These are phyloP conservation scores for Ophion costatus DNA, from an alignment of 2,888 invertebrate genomes.

Conservation along the genomic window DNA sequence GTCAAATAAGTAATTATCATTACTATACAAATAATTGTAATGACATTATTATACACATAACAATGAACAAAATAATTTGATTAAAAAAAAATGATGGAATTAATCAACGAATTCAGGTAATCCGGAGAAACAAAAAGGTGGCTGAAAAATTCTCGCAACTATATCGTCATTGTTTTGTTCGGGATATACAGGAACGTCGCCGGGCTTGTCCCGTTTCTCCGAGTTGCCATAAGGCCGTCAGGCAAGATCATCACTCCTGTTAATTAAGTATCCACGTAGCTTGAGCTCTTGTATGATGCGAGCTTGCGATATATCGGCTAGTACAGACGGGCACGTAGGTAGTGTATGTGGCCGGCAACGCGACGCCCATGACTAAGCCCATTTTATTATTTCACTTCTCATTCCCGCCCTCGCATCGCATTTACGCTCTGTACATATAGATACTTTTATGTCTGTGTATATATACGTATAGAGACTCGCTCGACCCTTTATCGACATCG, in stretches of 20 bases:
- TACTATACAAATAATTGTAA: too few relatives aligned
- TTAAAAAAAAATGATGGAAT: too few relatives aligned
- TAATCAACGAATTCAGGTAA: neutral
- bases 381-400: conserved; percentile 70
- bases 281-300: neutral
- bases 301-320: conserved; percentile 22
- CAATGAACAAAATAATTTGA: too few relatives aligned
- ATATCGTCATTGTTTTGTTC: conserved; percentile 12
- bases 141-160: neutral
- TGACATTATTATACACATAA: too few relatives aligned
- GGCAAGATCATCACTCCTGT: conserved; percentile 50
- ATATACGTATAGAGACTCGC: conserved; percentile 13
- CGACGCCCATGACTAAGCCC: conserved; percentile 74
- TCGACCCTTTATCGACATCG: conserved; percentile 50
- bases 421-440: conserved; percentile 43
- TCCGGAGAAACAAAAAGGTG: neutral
- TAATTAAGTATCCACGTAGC: conserved; percentile 40
- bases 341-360: conserved; percentile 35
- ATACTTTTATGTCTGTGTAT: conserved; percentile 15
- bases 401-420: conserved; percentile 59
- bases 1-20: too few relatives aligned
- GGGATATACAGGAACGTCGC: conserved; percentile 4
- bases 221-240: conserved; percentile 35
- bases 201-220: conserved; percentile 16
- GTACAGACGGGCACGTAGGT: conserved; percentile 10